Evolutionary conservation across 2,888 invertebrate species (phyloP).

Genomic region (Hyalella azteca): DNA sequence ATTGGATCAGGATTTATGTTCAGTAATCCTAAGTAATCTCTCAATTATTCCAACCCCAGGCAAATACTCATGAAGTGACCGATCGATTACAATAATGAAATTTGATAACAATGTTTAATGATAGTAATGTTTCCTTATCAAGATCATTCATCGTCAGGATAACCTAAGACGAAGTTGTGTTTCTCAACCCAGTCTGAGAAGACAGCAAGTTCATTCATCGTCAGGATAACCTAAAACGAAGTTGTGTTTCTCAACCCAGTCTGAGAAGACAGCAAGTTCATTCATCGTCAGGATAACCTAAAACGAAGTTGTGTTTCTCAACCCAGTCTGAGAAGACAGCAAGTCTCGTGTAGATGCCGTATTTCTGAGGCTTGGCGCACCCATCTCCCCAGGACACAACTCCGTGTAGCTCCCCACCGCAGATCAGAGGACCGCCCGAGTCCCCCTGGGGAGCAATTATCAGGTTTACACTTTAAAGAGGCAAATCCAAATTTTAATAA

Average conservation of each 20-base stretch:
- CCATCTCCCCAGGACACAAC: conserved; percentile 38
- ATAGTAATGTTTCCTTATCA: no score
- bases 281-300: conserved; percentile 20
- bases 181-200: conserved; percentile 43
- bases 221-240: conserved; percentile 24
- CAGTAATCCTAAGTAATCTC: no score
- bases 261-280: conserved; percentile 35
- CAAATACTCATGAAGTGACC: no score
- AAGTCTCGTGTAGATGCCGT: conserved; percentile 41
- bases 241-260: conserved; percentile 46
- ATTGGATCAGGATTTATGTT: no score
- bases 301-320: conserved; percentile 42
- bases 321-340: conserved; percentile 41
- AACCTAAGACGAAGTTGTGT: conserved; percentile 38
- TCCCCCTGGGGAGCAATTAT: conserved; percentile 40
- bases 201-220: no score
- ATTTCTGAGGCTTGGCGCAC: conserved; percentile 39
- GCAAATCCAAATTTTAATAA: no score
- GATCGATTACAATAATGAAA: no score
- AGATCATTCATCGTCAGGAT: no score
- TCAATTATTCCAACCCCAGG: no score
- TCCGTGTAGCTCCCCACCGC: conserved; percentile 35
- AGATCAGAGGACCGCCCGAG: conserved; percentile 31
- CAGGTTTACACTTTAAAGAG: no score
- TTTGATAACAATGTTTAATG: no score